A percentile compares a stretch with the other conserved stretches of the same genome.
These are phyloP conservation scores for Beris chalybata DNA, from an alignment of 2,888 invertebrate species.

Conservation along the genomic window DNA sequence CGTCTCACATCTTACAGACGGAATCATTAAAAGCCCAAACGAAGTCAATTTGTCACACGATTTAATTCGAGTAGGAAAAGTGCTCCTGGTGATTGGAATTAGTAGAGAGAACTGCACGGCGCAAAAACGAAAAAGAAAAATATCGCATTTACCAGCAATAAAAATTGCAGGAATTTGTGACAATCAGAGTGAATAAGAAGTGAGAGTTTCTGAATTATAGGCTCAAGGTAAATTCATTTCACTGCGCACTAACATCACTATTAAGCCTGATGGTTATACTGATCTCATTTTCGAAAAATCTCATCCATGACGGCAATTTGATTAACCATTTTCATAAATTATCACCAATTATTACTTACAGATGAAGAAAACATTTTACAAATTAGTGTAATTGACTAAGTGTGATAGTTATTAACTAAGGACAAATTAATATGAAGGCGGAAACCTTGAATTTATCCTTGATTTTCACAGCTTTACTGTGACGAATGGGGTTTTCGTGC, in stretches of 20 bases:
- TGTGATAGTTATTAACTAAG: no score
- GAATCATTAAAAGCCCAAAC: conserved; percentile 9
- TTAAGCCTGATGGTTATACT: not conserved
- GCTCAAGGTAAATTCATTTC: conserved; percentile 28
- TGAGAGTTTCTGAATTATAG: conserved; percentile 32
- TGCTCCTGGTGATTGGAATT: not conserved
- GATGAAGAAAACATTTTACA: not conserved
- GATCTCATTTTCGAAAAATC: conserved; percentile 26
- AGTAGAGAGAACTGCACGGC: not conserved
- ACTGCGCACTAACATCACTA: conserved; percentile 15
- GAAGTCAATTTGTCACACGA: conserved; percentile 29
- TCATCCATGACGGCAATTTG: conserved; percentile 26
- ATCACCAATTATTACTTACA: conserved; percentile 4
- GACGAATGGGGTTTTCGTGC: no score
- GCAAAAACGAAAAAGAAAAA: conserved; percentile 1
- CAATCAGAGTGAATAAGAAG: conserved; percentile 32
- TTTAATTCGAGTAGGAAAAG: conserved; percentile 29
- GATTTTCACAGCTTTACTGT: no score
- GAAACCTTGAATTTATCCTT: no score
- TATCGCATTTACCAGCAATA: conserved; percentile 32
- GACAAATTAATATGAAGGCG: no score
- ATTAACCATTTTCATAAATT: conserved; percentile 11
- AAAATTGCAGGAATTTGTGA: conserved; percentile 36
- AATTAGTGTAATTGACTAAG: no score
- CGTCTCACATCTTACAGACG: not conserved